Base-by-base conservation (phyloP, 1,140 invertebrate genomes). In the Aphidius ervi region DNA sequence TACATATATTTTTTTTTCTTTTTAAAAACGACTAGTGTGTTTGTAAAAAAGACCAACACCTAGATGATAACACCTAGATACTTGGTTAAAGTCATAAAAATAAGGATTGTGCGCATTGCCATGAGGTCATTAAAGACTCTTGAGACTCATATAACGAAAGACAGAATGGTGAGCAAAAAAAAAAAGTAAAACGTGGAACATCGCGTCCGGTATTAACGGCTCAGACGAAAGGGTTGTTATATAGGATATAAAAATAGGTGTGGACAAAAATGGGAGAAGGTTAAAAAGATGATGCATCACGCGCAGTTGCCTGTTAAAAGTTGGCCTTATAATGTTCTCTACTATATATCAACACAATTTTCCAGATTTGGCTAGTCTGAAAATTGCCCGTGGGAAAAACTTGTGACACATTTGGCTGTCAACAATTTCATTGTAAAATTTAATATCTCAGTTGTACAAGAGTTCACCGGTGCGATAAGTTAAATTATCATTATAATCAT, bases 71-170 rank as follows among this genome's bases (percentile, higher is more conserved):
- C 2, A 31, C 4, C 16, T 16, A 16, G 4, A 43, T 59, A 61
- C 61, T 59, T 62, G 56, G 61, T 62, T 56, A 48, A 43, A 62
- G 66, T 68, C 72, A 67, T 72, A 73, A 75, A 73, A 76, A 70
- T 74, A 74, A 77, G 69, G 69, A 73, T 67, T 65, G 62, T 60
- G 58, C 71, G 58, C 66, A 66, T 70, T 73, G 61, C 55, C 63
- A 58, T 59, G 63, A 49, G 66, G 57, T 73, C 68, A 74, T 75
- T 75, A 73, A 75, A 69, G 67, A 68, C 71, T 73, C 64, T 49
- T 62, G 64, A 65, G 66, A 70, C 69, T 69, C 63, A 65, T 71
- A 68, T 57, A 64, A 61, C 52, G 45, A 63, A 55, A 58, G 55
- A 39, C 9, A 54, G 16, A 23, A 40, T 20, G 16, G 23, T 23